Conservation (phyloP, 2,888 invertebrate species). For the Phytoseiulus persimilis region DNA sequence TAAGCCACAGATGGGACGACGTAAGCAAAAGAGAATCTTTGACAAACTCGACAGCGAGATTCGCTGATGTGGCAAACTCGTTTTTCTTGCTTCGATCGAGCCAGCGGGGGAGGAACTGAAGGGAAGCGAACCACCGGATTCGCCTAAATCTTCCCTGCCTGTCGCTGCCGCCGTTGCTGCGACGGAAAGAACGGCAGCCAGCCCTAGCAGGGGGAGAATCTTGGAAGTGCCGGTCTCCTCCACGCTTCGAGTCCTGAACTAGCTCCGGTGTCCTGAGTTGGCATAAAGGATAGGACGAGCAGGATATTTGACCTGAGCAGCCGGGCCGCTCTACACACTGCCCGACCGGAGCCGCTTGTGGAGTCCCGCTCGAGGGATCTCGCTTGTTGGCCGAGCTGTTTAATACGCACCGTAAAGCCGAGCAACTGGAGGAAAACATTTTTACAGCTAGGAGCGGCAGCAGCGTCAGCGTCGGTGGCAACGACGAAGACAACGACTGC, state of each 20-base stretch:
- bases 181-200: background rate
- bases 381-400: background rate
- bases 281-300: background rate
- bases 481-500: background rate
- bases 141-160: background rate
- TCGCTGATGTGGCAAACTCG: background rate
- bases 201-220: background rate
- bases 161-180: background rate
- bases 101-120: background rate
- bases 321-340: background rate
- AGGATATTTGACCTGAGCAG: background rate
- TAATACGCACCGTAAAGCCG: background rate
- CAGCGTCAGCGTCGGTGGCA: background rate
- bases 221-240: background rate
- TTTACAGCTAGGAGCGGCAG: background rate
- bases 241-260: background rate
- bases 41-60: background rate
- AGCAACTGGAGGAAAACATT: constrained; percentile 5
- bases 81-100: background rate
- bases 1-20: background rate
- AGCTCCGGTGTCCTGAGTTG: background rate
- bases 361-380: background rate
- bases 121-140: background rate
- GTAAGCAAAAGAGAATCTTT: background rate
- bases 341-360: background rate